These are phyloP conservation scores for Dysidea cf. avara DNA, from an alignment of 37 sponge, comb jelly and placozoan genomes.

Conservation along the genomic window DNA sequence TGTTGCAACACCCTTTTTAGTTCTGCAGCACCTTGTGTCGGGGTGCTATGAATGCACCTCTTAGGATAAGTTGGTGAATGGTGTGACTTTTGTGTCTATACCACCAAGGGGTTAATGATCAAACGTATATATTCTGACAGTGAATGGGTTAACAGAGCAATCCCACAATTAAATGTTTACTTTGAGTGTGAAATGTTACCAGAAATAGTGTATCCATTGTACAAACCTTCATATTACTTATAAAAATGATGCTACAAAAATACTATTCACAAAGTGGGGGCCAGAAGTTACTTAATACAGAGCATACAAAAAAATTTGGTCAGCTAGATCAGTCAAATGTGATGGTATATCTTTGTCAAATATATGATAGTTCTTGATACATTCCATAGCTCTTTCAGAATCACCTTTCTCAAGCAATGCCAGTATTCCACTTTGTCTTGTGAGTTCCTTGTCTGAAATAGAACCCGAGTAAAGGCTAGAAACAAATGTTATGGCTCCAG, in stretches of 20 bases:
- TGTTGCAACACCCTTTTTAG: no score
- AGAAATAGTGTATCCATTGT: slow-evolving; percentile 32
- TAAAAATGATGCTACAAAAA: no score
- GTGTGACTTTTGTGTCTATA: no score
- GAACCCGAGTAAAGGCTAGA: slow-evolving; percentile 44
- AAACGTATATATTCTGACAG: slow-evolving; percentile 27
- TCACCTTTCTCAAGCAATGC: slow-evolving; percentile 42
- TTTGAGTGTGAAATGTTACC: slow-evolving; percentile 35
- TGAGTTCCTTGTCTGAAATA: slow-evolving; percentile 54
- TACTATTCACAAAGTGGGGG: no score
- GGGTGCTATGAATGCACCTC: no score
- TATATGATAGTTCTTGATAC: no score
- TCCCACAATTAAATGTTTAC: slow-evolving; percentile 25
- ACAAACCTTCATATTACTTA: no score
- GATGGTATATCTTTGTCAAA: slow-evolving; percentile 37
- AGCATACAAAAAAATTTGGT: slow-evolving; percentile 43
- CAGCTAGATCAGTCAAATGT: slow-evolving; percentile 23
- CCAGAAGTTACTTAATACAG: no score
- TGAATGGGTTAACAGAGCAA: slow-evolving; percentile 8
- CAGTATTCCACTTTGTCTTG: slow-evolving; percentile 40
- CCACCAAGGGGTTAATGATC: slow-evolving; percentile 32
- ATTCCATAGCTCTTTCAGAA: no score
- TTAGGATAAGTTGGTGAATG: no score
- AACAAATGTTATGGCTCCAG: no score
- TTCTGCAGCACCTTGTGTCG: no score